These are phyloP conservation scores for Zapus hudsonius DNA, from an alignment of 2,113 vertebrate genomes.

Conservation along the genomic window DNA sequence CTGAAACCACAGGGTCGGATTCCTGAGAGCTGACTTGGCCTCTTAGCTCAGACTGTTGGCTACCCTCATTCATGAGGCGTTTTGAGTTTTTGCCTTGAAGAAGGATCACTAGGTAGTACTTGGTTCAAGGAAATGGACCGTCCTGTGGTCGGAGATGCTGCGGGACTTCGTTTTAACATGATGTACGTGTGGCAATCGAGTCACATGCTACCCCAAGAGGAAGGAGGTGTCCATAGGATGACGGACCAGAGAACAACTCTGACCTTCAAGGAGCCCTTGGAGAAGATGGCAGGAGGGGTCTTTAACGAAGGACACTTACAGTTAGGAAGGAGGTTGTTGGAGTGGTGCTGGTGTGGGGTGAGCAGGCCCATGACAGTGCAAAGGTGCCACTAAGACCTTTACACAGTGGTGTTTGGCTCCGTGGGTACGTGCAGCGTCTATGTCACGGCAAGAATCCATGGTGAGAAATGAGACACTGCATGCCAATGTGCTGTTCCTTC, in stretches of 20 bases:
- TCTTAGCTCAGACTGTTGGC: not conserved
- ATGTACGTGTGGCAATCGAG: not conserved
- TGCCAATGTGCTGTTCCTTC: not conserved
- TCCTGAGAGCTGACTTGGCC: constrained; percentile 43
- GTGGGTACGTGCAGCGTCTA: not conserved
- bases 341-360: not conserved
- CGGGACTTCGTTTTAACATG: not conserved
- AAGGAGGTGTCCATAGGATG: not conserved
- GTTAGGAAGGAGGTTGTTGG: too few relatives aligned
- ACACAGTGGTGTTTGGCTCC: not conserved
- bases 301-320: accelerated
- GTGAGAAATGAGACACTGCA: not conserved
- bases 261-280: not conserved
- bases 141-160: not conserved
- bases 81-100: not conserved
- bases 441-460: not conserved
- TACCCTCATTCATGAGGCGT: not conserved
- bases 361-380: not conserved
- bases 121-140: not conserved
- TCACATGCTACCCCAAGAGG: not conserved
- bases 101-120: not conserved
- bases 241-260: not conserved
- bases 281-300: not conserved
- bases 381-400: not conserved
- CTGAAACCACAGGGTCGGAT: constrained; percentile 51